A percentile compares a stretch with the other conserved stretches of the same genome.
Evolutionary conservation across 2,888 invertebrate genomes (phyloP).

Genomic region (Prenolepis imparis): DNA sequence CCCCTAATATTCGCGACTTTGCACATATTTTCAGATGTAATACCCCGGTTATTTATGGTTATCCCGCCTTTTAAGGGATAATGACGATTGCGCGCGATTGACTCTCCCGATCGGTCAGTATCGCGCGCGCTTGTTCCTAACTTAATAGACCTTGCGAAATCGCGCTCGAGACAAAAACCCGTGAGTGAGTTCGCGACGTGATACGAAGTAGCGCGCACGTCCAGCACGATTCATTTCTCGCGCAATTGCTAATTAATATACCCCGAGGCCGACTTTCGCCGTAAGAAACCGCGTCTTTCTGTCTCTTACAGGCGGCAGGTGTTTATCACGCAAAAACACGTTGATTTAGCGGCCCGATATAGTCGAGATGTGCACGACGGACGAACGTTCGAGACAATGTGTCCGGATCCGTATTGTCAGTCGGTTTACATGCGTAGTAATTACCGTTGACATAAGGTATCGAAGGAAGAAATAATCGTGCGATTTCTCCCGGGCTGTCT

Average conservation of each 20-base stretch:
- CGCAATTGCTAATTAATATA: slow-evolving; percentile 74
- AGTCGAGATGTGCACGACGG: slow-evolving; percentile 48
- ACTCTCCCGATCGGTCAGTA: slow-evolving; percentile 30
- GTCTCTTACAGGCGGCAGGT: slow-evolving; percentile 60
- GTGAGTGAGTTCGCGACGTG: slow-evolving; percentile 49
- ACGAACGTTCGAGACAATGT: slow-evolving; percentile 79
- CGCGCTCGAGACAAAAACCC: slow-evolving; percentile 32
- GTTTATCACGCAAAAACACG: slow-evolving; percentile 68
- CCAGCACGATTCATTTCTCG: slow-evolving; percentile 67
- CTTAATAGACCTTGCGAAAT: slow-evolving; percentile 47
- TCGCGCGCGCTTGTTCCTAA: slow-evolving; percentile 18
- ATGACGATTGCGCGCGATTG: slow-evolving; percentile 45
- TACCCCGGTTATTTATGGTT: slow-evolving; percentile 26
- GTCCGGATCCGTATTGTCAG: slow-evolving; percentile 56
- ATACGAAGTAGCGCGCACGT: slow-evolving; percentile 55
- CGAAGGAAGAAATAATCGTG: slow-evolving; percentile 43
- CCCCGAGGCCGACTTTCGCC: slow-evolving; percentile 70
- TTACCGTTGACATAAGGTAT: slow-evolving; percentile 78
- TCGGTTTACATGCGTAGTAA: slow-evolving; percentile 80
- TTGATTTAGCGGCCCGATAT: slow-evolving; percentile 66
- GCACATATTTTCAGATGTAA: slow-evolving; percentile 30
- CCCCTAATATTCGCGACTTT: slow-evolving; percentile 26
- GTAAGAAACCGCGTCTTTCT: slow-evolving; percentile 29
- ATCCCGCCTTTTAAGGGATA: slow-evolving; percentile 40
- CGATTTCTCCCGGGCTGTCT: slow-evolving; percentile 42